These are phyloP conservation scores for Lutjanus campechanus DNA, from an alignment of 2,797 vertebrate genomes.

Conservation along the genomic window DNA sequence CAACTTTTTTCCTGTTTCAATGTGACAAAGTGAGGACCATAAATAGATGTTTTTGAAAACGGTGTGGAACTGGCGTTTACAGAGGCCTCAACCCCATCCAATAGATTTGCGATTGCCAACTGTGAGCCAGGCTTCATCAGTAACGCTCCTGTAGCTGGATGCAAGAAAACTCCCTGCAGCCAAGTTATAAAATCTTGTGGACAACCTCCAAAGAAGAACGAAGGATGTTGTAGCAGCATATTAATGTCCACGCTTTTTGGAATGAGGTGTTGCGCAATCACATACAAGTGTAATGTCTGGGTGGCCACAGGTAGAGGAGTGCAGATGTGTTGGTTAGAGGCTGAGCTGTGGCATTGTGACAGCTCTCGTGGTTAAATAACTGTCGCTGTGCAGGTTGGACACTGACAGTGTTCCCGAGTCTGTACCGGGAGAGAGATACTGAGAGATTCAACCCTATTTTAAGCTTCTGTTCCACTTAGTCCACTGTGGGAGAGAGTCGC, in stretches of 20 bases:
- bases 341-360: slow-evolving; percentile 48
- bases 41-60: not conserved
- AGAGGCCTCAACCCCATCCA: not conserved
- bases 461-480: slow-evolving; percentile 82
- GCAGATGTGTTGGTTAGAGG: slow-evolving; percentile 1
- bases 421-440: slow-evolving; percentile 25
- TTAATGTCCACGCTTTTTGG: not conserved
- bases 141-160: not conserved
- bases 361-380: slow-evolving; percentile 72
- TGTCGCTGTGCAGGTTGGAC: slow-evolving; percentile 41
- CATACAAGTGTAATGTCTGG: not conserved
- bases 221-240: not conserved
- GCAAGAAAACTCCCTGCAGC: not conserved
- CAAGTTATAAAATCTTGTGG: not conserved
- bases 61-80: not conserved
- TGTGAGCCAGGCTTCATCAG: slow-evolving; percentile 1
- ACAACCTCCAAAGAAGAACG: not conserved
- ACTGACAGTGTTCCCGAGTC: slow-evolving; percentile 51
- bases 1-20: not conserved
- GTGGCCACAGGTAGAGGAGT: slow-evolving; percentile 15
- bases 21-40: too few species aligned
- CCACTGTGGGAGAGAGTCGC: slow-evolving; percentile 59
- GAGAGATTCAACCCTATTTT: slow-evolving; percentile 78
- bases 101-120: not conserved
- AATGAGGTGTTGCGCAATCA: not conserved